Percentiles rank a stretch among this genome's conserved stretches.
These are phyloP conservation scores for Orchesella flavescens DNA, from an alignment of 2,888 invertebrate species.

Conservation along the genomic window DNA sequence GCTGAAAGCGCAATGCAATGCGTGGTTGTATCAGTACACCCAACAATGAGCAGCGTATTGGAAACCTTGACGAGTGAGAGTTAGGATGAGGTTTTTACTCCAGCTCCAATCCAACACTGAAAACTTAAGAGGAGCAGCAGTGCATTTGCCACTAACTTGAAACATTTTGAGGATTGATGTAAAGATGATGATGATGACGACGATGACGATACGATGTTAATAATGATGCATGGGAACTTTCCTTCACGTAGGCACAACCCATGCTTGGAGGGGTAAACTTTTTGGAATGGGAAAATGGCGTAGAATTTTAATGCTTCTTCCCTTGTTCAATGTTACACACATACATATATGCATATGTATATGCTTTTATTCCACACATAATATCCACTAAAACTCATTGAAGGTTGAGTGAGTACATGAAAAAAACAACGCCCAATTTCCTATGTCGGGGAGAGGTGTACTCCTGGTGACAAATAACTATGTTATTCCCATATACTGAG, in stretches of 20 bases:
- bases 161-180: neutral
- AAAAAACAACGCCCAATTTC: conserved; percentile 56
- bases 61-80: conserved; percentile 34
- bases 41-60: too few relatives aligned
- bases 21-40: too few relatives aligned
- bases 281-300: conserved; percentile 52
- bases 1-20: too few relatives aligned
- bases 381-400: conserved; percentile 39
- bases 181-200: neutral
- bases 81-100: conserved; percentile 41
- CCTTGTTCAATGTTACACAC: conserved; percentile 29
- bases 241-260: conserved; percentile 49
- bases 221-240: conserved; percentile 54
- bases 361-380: conserved; percentile 5
- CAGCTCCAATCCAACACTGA: neutral
- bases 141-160: neutral
- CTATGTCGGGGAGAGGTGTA: neutral
- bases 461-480: too few relatives aligned
- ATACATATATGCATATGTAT: neutral
- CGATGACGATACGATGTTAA: neutral
- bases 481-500: too few relatives aligned
- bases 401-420: conserved; percentile 39
- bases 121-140: neutral
- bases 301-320: conserved; percentile 50
- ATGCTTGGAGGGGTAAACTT: conserved; percentile 56